phyloP scores from a whole-genome alignment of 2,888 invertebrate genomes.

The Plebejus argus region DNA sequence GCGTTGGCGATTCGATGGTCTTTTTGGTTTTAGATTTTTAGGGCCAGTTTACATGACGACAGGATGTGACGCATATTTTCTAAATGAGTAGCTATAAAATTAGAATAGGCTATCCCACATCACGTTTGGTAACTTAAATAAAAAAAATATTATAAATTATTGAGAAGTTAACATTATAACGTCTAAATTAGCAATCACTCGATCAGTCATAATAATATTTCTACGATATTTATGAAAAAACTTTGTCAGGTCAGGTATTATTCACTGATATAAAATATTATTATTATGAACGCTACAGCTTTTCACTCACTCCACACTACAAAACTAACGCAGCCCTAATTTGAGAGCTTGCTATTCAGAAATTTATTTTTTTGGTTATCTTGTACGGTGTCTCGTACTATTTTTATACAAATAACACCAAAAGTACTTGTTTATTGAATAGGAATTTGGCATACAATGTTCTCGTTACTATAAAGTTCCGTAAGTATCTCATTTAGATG shows the following conservation, averaged over 20 bases:
- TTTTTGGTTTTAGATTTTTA: background rate
- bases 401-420: constrained; percentile 38
- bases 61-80: too few species aligned
- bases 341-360: constrained; percentile 52
- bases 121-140: too few species aligned
- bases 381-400: constrained; percentile 38
- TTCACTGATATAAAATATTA: background rate
- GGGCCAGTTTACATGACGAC: background rate
- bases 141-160: too few species aligned
- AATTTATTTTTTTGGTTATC: constrained; percentile 51
- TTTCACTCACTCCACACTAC: constrained; percentile 38
- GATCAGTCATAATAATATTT: too few species aligned
- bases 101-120: too few species aligned
- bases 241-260: background rate
- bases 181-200: too few species aligned
- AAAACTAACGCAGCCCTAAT: constrained; percentile 53
- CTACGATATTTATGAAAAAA: too few species aligned
- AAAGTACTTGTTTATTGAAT: constrained; percentile 39
- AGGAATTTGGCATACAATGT: constrained; percentile 31
- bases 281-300: constrained; percentile 25
- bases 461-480: constrained; percentile 28
- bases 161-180: too few species aligned
- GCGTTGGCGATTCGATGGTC: constrained; percentile 15
- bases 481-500: constrained; percentile 1
- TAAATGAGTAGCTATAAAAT: too few species aligned